Percentiles rank a stretch among this genome's conserved stretches.
Evolutionary conservation across 1,140 invertebrate genomes (phyloP).

Genomic region (Halictus rubicundus): DNA sequence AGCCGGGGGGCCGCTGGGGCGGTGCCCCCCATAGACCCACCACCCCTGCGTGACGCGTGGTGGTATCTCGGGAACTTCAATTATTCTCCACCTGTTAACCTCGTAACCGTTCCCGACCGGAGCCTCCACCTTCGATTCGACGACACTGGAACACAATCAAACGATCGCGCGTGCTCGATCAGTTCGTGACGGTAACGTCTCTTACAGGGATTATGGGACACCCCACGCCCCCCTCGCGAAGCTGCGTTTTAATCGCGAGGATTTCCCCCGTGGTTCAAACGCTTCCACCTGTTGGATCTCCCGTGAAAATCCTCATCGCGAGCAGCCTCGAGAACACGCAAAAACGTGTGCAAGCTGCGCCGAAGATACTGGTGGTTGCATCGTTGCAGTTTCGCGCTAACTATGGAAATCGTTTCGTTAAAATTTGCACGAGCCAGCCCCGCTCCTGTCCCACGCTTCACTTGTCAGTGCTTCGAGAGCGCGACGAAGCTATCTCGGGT

Average conservation of each 20-base stretch:
- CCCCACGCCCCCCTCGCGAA: background rate
- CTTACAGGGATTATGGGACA: background rate
- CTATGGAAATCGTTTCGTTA: too few species aligned
- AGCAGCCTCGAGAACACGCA: background rate
- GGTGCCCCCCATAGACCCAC: conserved; percentile 80
- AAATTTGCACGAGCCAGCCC: too few species aligned
- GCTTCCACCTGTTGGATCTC: conserved; percentile 15
- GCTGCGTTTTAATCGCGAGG: background rate
- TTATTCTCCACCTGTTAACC: conserved; percentile 44
- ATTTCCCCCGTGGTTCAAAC: background rate
- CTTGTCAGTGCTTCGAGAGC: too few species aligned
- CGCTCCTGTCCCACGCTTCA: too few species aligned
- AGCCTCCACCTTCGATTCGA: conserved; percentile 22
- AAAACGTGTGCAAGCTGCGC: background rate
- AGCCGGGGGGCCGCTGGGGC: conserved; percentile 77
- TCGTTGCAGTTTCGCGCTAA: too few species aligned
- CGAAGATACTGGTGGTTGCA: too few species aligned
- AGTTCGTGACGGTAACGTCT: too few species aligned
- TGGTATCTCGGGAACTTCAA: conserved; percentile 64
- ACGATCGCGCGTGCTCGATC: background rate
- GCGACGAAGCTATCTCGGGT: too few species aligned
- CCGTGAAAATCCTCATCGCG: background rate
- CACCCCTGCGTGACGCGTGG: conserved; percentile 79
- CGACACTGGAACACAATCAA: conserved; percentile 34
- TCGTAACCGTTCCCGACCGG: background rate